A percentile compares a stretch with the other conserved stretches of the same genome.
Evolutionary conservation across 2,113 vertebrate genomes (phyloP).

Genomic region (Apeltes quadracus): DNA sequence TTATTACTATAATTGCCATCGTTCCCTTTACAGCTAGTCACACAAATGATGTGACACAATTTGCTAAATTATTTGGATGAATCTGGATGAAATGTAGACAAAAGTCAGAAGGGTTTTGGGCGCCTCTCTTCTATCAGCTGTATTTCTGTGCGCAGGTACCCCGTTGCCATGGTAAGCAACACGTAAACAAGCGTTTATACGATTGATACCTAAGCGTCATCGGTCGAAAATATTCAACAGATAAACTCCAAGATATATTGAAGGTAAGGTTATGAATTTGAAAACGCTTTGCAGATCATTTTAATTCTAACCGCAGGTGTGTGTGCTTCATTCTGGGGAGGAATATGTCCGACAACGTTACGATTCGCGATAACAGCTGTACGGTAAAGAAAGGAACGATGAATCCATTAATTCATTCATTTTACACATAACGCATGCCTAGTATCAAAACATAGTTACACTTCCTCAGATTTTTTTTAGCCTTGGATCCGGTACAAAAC

Average conservation of each 20-base stretch:
- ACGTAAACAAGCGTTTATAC: conserved; percentile 35
- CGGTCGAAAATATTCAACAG: conserved; percentile 22
- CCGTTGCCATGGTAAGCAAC: conserved; percentile 72
- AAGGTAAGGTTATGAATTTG: conserved; percentile 20
- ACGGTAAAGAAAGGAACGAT: not conserved
- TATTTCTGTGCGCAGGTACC: conserved; percentile 33
- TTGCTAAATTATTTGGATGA: not conserved
- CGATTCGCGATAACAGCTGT: not conserved
- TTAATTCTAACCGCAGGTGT: not conserved
- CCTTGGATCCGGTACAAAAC: too few relatives aligned
- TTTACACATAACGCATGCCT: not conserved
- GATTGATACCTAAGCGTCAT: conserved; percentile 62
- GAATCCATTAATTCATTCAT: not conserved
- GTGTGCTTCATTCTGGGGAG: not conserved
- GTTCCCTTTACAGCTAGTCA: not conserved
- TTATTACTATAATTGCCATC: not conserved
- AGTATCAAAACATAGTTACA: not conserved
- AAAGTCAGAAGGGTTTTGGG: too few relatives aligned
- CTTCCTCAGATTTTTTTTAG: not conserved
- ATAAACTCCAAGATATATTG: conserved; percentile 23
- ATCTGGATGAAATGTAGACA: not conserved
- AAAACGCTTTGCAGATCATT: rapidly evolving
- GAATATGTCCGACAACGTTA: not conserved
- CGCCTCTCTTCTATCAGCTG: not conserved
- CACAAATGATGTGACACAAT: not conserved